phyloP scores from a whole-genome alignment of 2,888 invertebrate species.

The Meteorus cinctellus region DNA sequence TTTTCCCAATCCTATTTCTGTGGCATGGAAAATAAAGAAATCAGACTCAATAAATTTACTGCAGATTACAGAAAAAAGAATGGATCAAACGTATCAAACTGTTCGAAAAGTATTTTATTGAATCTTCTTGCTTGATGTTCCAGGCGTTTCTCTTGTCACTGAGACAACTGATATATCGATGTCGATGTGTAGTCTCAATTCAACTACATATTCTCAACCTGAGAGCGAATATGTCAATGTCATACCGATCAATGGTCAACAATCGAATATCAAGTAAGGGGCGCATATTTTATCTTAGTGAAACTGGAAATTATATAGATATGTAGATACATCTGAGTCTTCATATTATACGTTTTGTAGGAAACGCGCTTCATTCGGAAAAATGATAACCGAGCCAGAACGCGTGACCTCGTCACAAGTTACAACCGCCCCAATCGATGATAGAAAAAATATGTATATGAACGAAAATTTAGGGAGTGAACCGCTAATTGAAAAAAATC shows the following conservation, averaged over 20 bases:
- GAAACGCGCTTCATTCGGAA: constrained; percentile 67
- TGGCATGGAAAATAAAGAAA: constrained; percentile 36
- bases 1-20: background rate
- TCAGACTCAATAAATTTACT: constrained; percentile 29
- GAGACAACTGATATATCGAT: constrained; percentile 75
- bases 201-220: constrained; percentile 69
- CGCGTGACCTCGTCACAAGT: constrained; percentile 55
- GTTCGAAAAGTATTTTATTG: background rate
- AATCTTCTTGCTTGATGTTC: constrained; percentile 53
- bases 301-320: background rate
- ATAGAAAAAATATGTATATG: constrained; percentile 2
- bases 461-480: constrained; percentile 54
- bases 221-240: constrained; percentile 74
- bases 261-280: constrained; percentile 65
- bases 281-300: constrained; percentile 19
- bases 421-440: constrained; percentile 27
- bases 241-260: constrained; percentile 59
- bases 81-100: background rate
- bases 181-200: constrained; percentile 75
- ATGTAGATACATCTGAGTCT: background rate
- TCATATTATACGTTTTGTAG: constrained; percentile 60
- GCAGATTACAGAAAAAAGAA: background rate
- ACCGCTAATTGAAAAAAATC: constrained; percentile 57
- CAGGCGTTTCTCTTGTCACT: constrained; percentile 73
- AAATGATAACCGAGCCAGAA: constrained; percentile 61